Conservation (phyloP, 2,113 vertebrate species). For the Sinocyclocheilus grahami region DNA sequence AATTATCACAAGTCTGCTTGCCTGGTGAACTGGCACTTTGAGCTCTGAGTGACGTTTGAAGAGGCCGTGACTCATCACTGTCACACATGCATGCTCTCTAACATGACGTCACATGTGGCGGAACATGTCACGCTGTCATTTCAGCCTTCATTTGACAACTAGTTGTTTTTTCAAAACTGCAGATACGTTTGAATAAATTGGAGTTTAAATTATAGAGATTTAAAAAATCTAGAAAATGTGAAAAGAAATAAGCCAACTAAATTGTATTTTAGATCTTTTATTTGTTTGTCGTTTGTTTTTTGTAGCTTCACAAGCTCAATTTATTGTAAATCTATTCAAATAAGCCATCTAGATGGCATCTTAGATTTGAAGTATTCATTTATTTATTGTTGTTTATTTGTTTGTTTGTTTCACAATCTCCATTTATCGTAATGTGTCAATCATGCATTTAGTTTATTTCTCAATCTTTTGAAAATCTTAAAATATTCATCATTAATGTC, state of each 20-base stretch:
- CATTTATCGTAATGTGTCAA: background rate
- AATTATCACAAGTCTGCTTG: too few relatives aligned
- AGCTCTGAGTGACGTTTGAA: too few relatives aligned
- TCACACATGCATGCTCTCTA: too few relatives aligned
- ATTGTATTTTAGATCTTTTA: slow-evolving; percentile 27
- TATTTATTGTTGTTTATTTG: slow-evolving; percentile 18
- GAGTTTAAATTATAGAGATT: background rate
- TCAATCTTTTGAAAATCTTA: background rate
- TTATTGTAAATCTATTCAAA: slow-evolving; percentile 53
- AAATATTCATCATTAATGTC: background rate
- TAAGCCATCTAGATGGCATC: too few relatives aligned
- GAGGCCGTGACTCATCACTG: too few relatives aligned
- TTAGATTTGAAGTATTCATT: slow-evolving; percentile 21
- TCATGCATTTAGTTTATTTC: slow-evolving; percentile 27
- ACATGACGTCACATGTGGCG: too few relatives aligned
- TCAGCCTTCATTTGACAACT: too few relatives aligned
- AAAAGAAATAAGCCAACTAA: too few relatives aligned
- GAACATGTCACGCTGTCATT: too few relatives aligned
- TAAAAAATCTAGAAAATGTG: background rate
- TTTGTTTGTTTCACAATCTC: background rate
- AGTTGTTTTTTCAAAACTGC: too few relatives aligned
- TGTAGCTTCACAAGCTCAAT: background rate
- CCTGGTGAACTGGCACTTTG: too few relatives aligned
- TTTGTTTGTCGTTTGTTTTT: background rate
- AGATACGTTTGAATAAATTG: background rate